Base-by-base conservation (phyloP, 1,140 invertebrate genomes). In the Eumeta japonica region DNA sequence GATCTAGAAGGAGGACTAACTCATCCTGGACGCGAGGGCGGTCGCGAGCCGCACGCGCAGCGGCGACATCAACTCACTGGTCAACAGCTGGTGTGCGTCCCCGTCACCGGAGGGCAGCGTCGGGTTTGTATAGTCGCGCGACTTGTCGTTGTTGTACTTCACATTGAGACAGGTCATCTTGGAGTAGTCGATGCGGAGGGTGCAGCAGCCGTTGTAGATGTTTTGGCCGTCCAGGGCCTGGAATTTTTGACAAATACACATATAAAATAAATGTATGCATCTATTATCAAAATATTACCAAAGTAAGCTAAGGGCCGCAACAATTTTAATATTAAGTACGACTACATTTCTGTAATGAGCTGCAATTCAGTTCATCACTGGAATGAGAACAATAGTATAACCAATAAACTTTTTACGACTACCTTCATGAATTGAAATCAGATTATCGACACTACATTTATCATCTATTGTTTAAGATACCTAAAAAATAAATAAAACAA, bases 71-170 rank as follows among this genome's bases (percentile, higher is more conserved):
- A 84, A 79, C 55, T 84, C 80, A 58, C 80, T 78, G 55, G 81
- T 82, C 50, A 83, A 83, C 61, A 86, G 78, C 39, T 86, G 76
- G 54, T 87, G 78, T 70, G 81, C 50, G 46, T 76, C 70, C 11
- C 73, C 81, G 54, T 98, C 96, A 14, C 97, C 96, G 29, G 92
- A 92, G 0, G 96, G 95, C 58, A 99, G 81, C 57, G 86, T 89
- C 15, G 96, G 95, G 75, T 99, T 98, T 45, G 96, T 99, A 78
- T 96, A 99, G 76, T 99, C 97, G 31, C 97, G 81, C 35, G 92
- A 96, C 77, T 99, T 99, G 79, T 99, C 97, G 77, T 99, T 99
- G 81, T 99, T 99, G 80, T 96, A 99, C 72, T 97, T 98, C 19
- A 99, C 95, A 76, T 98, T 98, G 43, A 99, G 80, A 42, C 90